These are phyloP conservation scores for Antheraea assamensis DNA, from an alignment of 2,888 invertebrate species.

Conservation along the genomic window DNA sequence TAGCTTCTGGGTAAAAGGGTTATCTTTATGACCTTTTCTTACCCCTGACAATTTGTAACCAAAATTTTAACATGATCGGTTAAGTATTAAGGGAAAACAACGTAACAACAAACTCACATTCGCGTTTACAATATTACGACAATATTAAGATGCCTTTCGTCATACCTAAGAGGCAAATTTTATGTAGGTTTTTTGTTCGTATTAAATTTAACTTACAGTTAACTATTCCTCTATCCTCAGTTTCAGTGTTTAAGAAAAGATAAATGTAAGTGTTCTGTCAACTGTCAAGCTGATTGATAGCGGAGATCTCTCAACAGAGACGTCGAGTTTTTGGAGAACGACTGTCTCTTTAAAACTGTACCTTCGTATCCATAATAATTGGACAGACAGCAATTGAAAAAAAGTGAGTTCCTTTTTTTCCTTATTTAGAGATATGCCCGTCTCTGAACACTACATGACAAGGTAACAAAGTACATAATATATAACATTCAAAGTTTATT, in stretches of 20 bases:
- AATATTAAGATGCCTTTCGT: neutral
- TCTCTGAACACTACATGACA: neutral
- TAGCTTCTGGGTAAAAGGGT: too few species aligned
- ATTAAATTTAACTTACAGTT: constrained; percentile 52
- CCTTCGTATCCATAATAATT: constrained; percentile 4
- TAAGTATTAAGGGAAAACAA: too few species aligned
- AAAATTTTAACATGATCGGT: too few species aligned
- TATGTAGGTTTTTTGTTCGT: constrained; percentile 2
- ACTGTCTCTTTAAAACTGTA: constrained; percentile 23
- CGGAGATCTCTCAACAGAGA: constrained; percentile 57
- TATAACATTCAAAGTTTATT: too few species aligned
- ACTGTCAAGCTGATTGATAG: constrained; percentile 66
- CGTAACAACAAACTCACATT: too few species aligned
- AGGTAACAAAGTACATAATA: neutral
- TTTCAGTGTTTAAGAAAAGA: constrained; percentile 54
- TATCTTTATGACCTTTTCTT: too few species aligned
- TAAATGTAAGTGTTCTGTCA: constrained; percentile 72
- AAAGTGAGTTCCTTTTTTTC: neutral
- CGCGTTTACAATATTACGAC: too few species aligned
- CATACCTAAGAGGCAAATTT: neutral
- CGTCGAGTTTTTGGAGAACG: constrained; percentile 43
- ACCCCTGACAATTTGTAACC: too few species aligned
- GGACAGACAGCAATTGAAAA: constrained; percentile 8
- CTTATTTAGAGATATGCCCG: neutral
- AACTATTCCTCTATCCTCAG: constrained; percentile 43